Base-by-base conservation (phyloP, 1,140 invertebrate genomes). In the Listronotus oregonensis region DNA sequence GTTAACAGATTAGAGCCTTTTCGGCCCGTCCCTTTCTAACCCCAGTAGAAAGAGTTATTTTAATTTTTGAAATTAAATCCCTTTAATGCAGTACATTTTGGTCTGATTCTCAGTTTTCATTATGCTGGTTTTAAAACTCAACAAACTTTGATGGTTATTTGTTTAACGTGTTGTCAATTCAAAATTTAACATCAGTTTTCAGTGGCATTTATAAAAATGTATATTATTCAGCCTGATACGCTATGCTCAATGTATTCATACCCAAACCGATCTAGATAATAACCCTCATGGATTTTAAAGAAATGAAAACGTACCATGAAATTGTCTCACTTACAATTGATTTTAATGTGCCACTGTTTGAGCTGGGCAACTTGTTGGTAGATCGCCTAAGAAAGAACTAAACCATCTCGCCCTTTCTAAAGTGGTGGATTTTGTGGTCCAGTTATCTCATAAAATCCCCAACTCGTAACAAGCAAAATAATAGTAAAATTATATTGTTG, bases 51-150 rank as follows among this genome's bases (percentile, higher is more conserved):
- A n/a, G n/a, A 46, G n/a, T 32, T 40, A 47, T 42, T n/a, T 12
- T 21, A 54, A 10, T 40, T 68, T 7, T 69, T 80, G 15, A 52
- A 69, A 17, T 42, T 76, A 44, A 66, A 6, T 67, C 78, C 15
- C 17, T 10, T 54, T 39, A 18, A 3, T 42, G 71, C 6, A 64
- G 75, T 3, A 71, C n/a, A 66, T 47, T 79, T 76, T 81, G 78
- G 77, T 74, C 72, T 0, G 76, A 82, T 59, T 79, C 77, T 3
- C 79, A 74, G 2, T n/a, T 74, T 80, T 0, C 76, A 79, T 5
- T 54, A 80, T 11, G 66, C 69, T 6, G 81, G 80, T n/a, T 79
- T 61, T 81, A 17, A 68, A 60, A 8, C 69, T 66, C n/a, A 60
- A 66, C 14, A 76, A 79, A 6, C 63, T 57, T 55, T 31, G 51